Percentiles rank a stretch among this genome's conserved stretches.
These are phyloP conservation scores for Gari tellinella DNA, from an alignment of 2,888 invertebrate genomes.

Conservation along the genomic window DNA sequence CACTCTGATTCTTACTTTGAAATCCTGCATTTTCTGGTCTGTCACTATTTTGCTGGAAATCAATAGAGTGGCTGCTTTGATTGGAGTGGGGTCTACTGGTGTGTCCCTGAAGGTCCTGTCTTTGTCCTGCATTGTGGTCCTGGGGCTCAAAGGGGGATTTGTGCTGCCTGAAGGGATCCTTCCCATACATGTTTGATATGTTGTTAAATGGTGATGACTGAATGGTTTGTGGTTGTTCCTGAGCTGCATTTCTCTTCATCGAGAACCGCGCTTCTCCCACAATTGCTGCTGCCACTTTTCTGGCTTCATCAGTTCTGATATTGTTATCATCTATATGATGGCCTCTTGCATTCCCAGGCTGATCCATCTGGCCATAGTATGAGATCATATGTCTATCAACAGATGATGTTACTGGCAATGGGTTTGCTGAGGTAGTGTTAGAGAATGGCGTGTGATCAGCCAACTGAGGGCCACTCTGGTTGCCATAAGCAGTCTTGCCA, in stretches of 20 bases:
- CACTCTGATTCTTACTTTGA: constrained; percentile 3
- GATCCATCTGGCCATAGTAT: constrained; percentile 23
- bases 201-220: constrained; percentile 29
- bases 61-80: constrained; percentile 13
- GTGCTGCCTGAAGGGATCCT: constrained; percentile 24
- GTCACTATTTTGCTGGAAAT: neutral
- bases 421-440: neutral
- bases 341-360: constrained; percentile 2
- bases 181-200: constrained; percentile 36
- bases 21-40: neutral
- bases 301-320: constrained; percentile 27
- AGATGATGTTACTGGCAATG: neutral
- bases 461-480: no score
- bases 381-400: constrained; percentile 19
- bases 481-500: no score
- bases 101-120: neutral
- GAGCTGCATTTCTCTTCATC: constrained; percentile 14
- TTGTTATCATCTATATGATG: neutral
- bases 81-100: constrained; percentile 12
- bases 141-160: neutral
- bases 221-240: constrained; percentile 8
- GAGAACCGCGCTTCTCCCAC: constrained; percentile 35
- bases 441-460: neutral
- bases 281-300: constrained; percentile 44
- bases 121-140: neutral